A percentile compares a stretch with the other conserved stretches of the same genome.
Conservation (phyloP, 2,888 invertebrate genomes). For the Lobophora halterata region DNA sequence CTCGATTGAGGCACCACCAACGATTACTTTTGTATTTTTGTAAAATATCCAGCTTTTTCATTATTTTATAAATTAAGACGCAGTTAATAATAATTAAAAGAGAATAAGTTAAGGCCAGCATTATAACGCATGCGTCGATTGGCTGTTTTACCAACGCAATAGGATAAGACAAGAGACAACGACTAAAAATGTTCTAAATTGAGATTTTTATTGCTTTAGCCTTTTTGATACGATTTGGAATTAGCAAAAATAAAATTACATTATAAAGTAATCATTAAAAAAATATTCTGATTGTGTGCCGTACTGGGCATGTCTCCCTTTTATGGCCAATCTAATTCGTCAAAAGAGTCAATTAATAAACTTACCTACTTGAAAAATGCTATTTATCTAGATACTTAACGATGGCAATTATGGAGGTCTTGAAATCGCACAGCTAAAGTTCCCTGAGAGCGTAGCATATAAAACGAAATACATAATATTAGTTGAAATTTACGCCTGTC, state of each 20-base stretch:
- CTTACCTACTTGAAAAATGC: background rate
- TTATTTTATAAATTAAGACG: conserved; percentile 51
- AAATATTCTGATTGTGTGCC: too few relatives aligned
- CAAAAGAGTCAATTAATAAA: too few relatives aligned
- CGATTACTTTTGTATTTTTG: conserved; percentile 67
- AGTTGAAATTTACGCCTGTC: background rate
- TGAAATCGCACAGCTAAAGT: conserved; percentile 3
- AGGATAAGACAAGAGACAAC: conserved; percentile 71
- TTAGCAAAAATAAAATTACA: conserved; percentile 1
- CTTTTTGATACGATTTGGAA: conserved; percentile 15
- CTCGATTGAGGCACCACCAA: conserved; percentile 57
- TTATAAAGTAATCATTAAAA: too few relatives aligned
- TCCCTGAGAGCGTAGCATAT: background rate
- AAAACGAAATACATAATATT: background rate
- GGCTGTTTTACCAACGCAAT: conserved; percentile 59
- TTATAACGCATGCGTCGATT: conserved; percentile 66
- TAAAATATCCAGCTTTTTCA: conserved; percentile 60
- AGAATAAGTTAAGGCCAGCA: conserved; percentile 64
- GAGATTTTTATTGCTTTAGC: conserved; percentile 25
- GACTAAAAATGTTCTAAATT: conserved; percentile 38
- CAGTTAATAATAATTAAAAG: conserved; percentile 50
- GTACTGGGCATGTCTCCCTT: too few relatives aligned
- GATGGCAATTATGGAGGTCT: background rate
- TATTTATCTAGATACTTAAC: background rate
- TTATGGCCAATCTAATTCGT: too few relatives aligned